phyloP scores from a whole-genome alignment of 2,888 invertebrate genomes.

The Entomobrya multifasciata region DNA sequence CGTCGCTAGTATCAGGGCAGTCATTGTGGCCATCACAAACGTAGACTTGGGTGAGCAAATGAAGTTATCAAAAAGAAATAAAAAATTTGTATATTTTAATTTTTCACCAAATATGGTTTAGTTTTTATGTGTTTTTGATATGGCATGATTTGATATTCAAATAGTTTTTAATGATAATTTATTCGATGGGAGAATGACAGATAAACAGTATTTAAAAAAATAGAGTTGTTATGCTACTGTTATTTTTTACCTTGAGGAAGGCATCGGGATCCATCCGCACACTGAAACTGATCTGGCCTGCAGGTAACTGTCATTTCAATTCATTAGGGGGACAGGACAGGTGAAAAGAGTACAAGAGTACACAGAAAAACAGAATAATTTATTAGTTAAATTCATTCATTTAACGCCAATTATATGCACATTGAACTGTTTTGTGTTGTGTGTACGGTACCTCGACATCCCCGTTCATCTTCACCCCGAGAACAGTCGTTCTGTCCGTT shows the following conservation, averaged over 20 bases:
- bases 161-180: background rate
- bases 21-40: constrained; percentile 68
- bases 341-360: too few relatives aligned
- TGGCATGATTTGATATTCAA: background rate
- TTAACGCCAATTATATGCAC: background rate
- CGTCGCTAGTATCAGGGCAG: constrained; percentile 61
- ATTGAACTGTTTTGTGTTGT: background rate
- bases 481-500: constrained; percentile 79
- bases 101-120: background rate
- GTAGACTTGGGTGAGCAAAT: constrained; percentile 37
- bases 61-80: constrained; percentile 6
- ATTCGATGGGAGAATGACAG: too few relatives aligned
- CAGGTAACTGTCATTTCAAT: constrained; percentile 63
- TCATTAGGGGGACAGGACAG: background rate
- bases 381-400: background rate
- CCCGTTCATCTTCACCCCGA: constrained; percentile 78
- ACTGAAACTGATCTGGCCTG: constrained; percentile 70
- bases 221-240: background rate
- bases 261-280: constrained; percentile 65
- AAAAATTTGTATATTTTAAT: background rate
- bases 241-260: constrained; percentile 52
- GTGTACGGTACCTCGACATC: constrained; percentile 77
- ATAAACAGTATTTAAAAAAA: too few relatives aligned
- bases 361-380: constrained; percentile 11
- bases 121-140: background rate